Percentiles rank a stretch among this genome's conserved stretches.
phyloP scores from a whole-genome alignment of 2,888 invertebrate species.

The Lochmaea capreae region DNA sequence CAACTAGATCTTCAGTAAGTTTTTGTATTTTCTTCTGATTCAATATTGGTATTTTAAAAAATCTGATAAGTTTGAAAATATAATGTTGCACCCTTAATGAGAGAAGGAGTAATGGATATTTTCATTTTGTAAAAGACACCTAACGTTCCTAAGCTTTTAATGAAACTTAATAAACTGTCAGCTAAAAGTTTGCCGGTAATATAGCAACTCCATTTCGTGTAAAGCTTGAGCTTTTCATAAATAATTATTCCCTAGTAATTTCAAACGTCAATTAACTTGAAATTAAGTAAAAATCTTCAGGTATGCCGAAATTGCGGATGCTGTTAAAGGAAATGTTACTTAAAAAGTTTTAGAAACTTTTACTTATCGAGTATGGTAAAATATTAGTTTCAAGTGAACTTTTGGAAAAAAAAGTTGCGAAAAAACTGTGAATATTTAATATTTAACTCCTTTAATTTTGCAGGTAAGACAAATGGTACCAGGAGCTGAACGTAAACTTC shows the following conservation, averaged over 20 bases:
- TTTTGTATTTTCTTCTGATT: no score
- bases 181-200: neutral
- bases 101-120: neutral
- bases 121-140: slow-evolving; percentile 8
- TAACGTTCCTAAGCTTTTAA: slow-evolving; percentile 9
- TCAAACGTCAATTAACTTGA: neutral
- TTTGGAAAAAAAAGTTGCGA: neutral
- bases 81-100: neutral
- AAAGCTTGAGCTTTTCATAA: neutral
- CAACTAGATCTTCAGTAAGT: no score
- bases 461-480: slow-evolving; percentile 73
- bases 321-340: neutral
- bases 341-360: neutral
- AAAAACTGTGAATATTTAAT: no score
- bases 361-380: no score
- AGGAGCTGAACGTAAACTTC: slow-evolving; percentile 70
- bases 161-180: slow-evolving; percentile 14
- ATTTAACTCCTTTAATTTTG: no score
- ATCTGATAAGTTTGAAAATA: neutral
- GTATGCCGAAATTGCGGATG: neutral
- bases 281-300: neutral
- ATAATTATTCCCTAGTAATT: neutral
- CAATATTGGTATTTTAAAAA: neutral
- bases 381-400: no score
- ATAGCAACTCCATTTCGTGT: neutral